A percentile compares a stretch with the other conserved stretches of the same genome.
These are phyloP conservation scores for Halotydeus destructor DNA, from an alignment of 1,140 invertebrate species.

Conservation along the genomic window DNA sequence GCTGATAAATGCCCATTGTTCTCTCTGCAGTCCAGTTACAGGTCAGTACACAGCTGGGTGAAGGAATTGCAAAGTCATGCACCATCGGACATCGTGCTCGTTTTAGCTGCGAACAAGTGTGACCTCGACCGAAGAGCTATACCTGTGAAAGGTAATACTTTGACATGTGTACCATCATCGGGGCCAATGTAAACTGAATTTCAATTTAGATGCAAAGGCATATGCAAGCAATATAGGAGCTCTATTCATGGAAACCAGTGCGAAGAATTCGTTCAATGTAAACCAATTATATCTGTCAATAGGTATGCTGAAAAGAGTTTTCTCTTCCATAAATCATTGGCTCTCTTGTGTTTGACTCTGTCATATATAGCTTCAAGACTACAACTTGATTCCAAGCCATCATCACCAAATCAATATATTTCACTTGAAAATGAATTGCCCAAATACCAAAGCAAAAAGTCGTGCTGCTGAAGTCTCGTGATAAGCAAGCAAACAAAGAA, in stretches of 20 bases:
- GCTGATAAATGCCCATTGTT: slow-evolving; percentile 3
- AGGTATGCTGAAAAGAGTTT: too few species aligned
- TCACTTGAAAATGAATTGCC: too few species aligned
- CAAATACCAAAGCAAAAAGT: too few species aligned
- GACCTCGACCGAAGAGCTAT: slow-evolving; percentile 21
- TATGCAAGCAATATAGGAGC: slow-evolving; percentile 19
- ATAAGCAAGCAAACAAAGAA: too few species aligned
- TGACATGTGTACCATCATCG: slow-evolving; percentile 1
- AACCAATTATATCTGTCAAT: slow-evolving; percentile 9
- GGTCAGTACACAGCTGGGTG: slow-evolving; percentile 26
- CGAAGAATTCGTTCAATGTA: slow-evolving; percentile 12
- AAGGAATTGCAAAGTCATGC: slow-evolving; percentile 24
- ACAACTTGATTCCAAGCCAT: too few species aligned
- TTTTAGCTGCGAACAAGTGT: slow-evolving; percentile 28
- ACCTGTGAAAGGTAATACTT: slow-evolving; percentile 11
- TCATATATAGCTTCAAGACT: too few species aligned
- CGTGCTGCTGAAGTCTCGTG: too few species aligned
- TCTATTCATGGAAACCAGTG: slow-evolving; percentile 20
- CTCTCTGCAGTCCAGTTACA: slow-evolving; percentile 18
- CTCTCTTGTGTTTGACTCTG: too few species aligned
- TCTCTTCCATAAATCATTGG: too few species aligned
- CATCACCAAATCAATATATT: too few species aligned
- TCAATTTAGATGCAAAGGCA: slow-evolving; percentile 15
- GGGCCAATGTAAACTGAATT: slow-evolving; percentile 1
- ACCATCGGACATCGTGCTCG: slow-evolving; percentile 23